A percentile compares a stretch with the other conserved stretches of the same genome.
Evolutionary conservation across 2,797 vertebrate genomes (phyloP).

Genomic region (Siniperca undulata): DNA sequence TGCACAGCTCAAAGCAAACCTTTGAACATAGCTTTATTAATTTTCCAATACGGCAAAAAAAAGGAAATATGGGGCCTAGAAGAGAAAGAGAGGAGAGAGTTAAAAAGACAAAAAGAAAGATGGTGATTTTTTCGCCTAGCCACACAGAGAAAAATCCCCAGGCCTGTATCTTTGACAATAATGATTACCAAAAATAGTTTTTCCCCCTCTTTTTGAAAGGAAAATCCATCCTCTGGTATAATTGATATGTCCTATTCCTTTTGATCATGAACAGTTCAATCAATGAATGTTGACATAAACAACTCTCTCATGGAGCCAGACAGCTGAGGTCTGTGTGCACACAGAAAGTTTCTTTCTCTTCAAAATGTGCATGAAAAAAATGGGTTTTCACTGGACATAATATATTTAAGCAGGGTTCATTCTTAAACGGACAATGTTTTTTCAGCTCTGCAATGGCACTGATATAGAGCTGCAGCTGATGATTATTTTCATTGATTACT

Average conservation of each 20-base stretch:
- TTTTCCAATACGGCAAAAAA: constrained; percentile 61
- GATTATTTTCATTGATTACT: neutral
- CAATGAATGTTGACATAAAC: constrained; percentile 49
- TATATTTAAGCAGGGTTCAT: constrained; percentile 8
- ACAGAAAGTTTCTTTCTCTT: constrained; percentile 8
- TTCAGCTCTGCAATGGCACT: neutral
- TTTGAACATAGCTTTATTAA: constrained; percentile 73
- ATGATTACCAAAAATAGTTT: constrained; percentile 46
- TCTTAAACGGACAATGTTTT: neutral
- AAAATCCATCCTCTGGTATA: constrained; percentile 48
- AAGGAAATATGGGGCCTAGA: constrained; percentile 44
- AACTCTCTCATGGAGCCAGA: constrained; percentile 34
- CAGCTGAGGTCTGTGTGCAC: constrained; percentile 24
- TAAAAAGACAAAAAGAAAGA: constrained; percentile 26
- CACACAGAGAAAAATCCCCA: constrained; percentile 44
- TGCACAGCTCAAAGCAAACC: constrained; percentile 39
- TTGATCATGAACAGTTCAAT: constrained; percentile 59
- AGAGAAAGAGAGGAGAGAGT: constrained; percentile 18
- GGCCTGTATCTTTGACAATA: constrained; percentile 46
- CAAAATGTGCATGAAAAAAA: neutral
- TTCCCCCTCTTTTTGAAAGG: constrained; percentile 34
- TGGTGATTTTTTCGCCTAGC: constrained; percentile 27
- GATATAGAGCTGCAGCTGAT: neutral
- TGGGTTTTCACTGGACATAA: neutral
- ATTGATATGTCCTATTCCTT: constrained; percentile 57